Evolutionary conservation across 2,888 invertebrate genomes (phyloP), one percentile per base, ranked within the genome.

Genomic region (Blastobasis adustella): DNA sequence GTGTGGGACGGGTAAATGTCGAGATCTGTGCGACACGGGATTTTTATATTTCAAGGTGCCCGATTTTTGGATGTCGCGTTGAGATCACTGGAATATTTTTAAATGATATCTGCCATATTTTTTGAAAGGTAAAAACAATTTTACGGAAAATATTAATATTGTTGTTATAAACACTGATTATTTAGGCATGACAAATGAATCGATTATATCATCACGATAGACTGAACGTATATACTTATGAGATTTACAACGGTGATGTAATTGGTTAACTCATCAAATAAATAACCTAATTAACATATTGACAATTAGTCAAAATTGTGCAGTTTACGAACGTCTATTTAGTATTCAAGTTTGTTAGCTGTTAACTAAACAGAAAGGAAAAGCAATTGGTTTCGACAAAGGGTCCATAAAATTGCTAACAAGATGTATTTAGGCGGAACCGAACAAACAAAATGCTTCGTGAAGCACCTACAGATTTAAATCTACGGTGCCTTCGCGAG

Each of bases 391-490:
- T 54, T 50, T 49, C 50, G 45, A 56, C 57, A 62, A 60, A 59
- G 52, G 57, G 53, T 23, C 23, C 23, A 23, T 54, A 50, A 61
- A 60, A 62, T 54, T 57, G 49, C 57, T 60, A 62, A 66, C 61
- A 62, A 62, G 57, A 55, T 53, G 57, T 55, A 59, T 62, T 60
- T 75, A 68, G 66, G 60, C 63, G 58, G 62, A 68, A 71, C 68
- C 65, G 59, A 61, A 66, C 71, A 71, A 76, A 76, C 71, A 73
- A 71, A 71, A 71, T 73, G 67, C 71, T 73, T 64, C 65, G 62
- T 52, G 69, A 75, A 75, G 76, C 10, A 47, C 47, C 50, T 73
- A 71, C 71, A 68, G 71, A 70, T 71, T 71, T 69, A 58, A 61
- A 62, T 59, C 61, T 60, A 62, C 62, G 63, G 65, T 65, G 71